phyloP scores from a whole-genome alignment of 2,797 vertebrate species.

The Garrulus glandarius region DNA sequence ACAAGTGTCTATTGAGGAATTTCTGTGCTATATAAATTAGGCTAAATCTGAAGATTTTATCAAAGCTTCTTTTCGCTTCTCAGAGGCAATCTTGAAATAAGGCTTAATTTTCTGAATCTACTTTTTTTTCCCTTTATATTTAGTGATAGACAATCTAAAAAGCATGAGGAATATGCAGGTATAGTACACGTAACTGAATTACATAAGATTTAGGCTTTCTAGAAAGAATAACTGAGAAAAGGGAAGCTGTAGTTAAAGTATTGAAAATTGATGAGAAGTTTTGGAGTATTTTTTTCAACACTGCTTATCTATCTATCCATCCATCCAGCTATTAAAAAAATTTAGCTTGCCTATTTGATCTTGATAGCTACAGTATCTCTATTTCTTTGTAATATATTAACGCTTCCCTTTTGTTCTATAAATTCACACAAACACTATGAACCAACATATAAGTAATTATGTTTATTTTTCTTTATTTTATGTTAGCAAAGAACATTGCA shows the following conservation, averaged over 20 bases:
- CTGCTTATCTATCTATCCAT: background rate
- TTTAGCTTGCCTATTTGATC: background rate
- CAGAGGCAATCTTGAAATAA: background rate
- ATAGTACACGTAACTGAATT: background rate
- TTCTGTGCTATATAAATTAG: background rate
- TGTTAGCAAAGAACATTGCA: background rate
- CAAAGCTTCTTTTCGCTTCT: background rate
- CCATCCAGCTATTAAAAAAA: background rate
- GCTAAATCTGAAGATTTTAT: background rate
- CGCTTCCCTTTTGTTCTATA: background rate
- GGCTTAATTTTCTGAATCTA: background rate
- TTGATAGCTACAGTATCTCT: background rate
- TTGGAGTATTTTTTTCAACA: background rate
- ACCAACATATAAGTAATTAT: background rate
- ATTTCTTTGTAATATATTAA: background rate
- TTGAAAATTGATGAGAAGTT: background rate
- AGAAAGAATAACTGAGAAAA: background rate
- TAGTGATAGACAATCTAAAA: background rate
- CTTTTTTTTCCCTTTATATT: background rate
- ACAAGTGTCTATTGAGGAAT: background rate
- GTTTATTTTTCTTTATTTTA: background rate
- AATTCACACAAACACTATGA: background rate
- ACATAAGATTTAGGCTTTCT: background rate
- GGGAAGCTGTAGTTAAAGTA: background rate
- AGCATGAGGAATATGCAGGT: background rate